These are phyloP conservation scores for Ochotona curzoniae DNA, from an alignment of 2,113 vertebrate genomes.

Conservation along the genomic window DNA sequence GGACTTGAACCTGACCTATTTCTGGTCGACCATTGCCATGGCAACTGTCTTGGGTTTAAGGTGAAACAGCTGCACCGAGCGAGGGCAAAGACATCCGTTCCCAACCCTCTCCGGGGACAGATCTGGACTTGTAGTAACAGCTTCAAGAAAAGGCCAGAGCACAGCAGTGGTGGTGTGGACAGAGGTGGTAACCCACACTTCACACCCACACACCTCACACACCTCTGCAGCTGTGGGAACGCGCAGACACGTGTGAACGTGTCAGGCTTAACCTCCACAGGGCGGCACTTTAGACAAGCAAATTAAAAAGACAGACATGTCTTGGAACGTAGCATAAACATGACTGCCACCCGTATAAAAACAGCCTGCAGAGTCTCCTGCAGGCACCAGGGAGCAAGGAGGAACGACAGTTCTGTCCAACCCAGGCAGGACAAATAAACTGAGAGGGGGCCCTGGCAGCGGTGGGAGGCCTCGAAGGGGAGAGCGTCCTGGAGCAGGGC, in stretches of 20 bases:
- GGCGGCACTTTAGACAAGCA: conserved; percentile 42
- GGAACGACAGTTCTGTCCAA: conserved; percentile 30
- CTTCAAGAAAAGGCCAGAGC: background rate
- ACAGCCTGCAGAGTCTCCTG: conserved; percentile 10
- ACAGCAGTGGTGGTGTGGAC: background rate
- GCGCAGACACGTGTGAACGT: background rate
- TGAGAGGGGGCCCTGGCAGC: background rate
- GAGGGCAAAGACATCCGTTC: background rate
- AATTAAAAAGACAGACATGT: conserved; percentile 56
- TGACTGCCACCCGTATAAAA: conserved; percentile 55
- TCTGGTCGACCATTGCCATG: conserved; percentile 76
- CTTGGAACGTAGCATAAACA: conserved; percentile 46
- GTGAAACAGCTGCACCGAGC: conserved; percentile 77
- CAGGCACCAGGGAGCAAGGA: conserved; percentile 51
- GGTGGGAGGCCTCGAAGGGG: background rate
- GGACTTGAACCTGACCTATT: conserved; percentile 65
- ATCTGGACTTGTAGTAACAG: conserved; percentile 34
- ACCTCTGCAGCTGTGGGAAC: background rate
- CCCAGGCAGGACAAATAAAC: conserved; percentile 56
- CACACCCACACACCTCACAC: background rate
- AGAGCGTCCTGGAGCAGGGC: background rate
- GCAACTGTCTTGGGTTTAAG: conserved; percentile 79
- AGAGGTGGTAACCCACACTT: conserved; percentile 28
- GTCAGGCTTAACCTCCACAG: background rate
- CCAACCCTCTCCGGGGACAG: background rate